Percentiles rank a stretch among this genome's conserved stretches.
Evolutionary conservation across 2,113 vertebrate species (phyloP).

Genomic region (Ceyx cyanopectus): DNA sequence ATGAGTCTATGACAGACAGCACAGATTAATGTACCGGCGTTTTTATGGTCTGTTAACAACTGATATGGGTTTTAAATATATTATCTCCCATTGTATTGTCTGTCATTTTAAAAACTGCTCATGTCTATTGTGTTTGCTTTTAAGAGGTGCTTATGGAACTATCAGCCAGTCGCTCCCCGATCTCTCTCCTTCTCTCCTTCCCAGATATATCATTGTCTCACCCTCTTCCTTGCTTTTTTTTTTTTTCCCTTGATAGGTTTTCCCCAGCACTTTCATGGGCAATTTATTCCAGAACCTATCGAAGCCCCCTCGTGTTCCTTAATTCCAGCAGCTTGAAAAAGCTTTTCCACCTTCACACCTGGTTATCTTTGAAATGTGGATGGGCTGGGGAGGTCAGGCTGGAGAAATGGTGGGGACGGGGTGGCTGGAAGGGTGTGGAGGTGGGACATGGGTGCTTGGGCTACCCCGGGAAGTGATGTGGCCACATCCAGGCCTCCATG

Average conservation of each 20-base stretch:
- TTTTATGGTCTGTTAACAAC: conserved; percentile 84
- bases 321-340: conserved; percentile 32
- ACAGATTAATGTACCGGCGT: conserved; percentile 77
- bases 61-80: conserved; percentile 84
- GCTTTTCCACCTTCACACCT: background rate
- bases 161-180: conserved; percentile 31
- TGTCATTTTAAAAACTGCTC: conserved; percentile 78
- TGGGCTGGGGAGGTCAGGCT: background rate
- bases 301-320: conserved; percentile 20
- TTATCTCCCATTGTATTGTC: conserved; percentile 80
- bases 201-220: conserved; percentile 14
- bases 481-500: background rate
- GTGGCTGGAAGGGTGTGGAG: background rate
- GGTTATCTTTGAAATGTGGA: background rate
- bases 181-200: conserved; percentile 26
- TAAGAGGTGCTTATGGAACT: conserved; percentile 73
- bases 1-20: conserved; percentile 76
- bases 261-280: conserved; percentile 63
- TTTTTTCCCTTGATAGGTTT: conserved; percentile 2
- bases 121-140: conserved; percentile 78
- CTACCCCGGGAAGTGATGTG: fast-evolving
- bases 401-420: background rate
- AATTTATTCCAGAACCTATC: conserved; percentile 66
- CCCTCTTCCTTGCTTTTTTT: background rate
- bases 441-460: background rate